Percentiles rank a stretch among this genome's conserved stretches.
Conservation (phyloP, 2,888 invertebrate species). For the Amaurobius ferox region DNA sequence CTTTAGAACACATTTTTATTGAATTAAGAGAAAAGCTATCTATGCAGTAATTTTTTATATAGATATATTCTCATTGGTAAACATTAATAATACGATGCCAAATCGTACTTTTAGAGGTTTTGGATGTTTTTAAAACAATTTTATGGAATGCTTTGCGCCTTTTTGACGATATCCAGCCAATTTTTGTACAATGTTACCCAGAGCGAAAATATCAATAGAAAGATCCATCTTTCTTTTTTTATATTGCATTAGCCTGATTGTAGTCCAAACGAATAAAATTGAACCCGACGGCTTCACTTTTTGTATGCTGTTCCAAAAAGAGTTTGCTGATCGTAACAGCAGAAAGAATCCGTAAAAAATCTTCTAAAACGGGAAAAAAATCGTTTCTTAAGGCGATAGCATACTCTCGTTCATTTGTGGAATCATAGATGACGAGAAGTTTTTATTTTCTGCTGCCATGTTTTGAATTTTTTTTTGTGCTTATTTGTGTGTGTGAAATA, state of each 20-base stretch:
- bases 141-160: too few species aligned
- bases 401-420: slow-evolving; percentile 13
- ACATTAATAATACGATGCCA: too few species aligned
- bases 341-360: background rate
- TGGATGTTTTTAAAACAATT: too few species aligned
- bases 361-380: background rate
- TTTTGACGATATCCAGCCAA: too few species aligned
- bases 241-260: slow-evolving; percentile 49
- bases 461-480: background rate
- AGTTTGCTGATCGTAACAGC: background rate
- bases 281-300: slow-evolving; percentile 11
- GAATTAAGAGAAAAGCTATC: too few species aligned
- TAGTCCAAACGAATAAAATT: slow-evolving; percentile 41
- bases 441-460: background rate
- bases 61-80: too few species aligned
- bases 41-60: too few species aligned
- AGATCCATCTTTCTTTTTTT: slow-evolving; percentile 13
- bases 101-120: too few species aligned
- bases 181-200: background rate
- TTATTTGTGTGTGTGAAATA: background rate
- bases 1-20: too few species aligned
- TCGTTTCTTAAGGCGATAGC: slow-evolving; percentile 9
- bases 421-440: slow-evolving; percentile 18
- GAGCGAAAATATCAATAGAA: background rate
- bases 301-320: background rate